phyloP scores from a whole-genome alignment of 1,140 invertebrate genomes.

The Drosophila bocqueti region DNA sequence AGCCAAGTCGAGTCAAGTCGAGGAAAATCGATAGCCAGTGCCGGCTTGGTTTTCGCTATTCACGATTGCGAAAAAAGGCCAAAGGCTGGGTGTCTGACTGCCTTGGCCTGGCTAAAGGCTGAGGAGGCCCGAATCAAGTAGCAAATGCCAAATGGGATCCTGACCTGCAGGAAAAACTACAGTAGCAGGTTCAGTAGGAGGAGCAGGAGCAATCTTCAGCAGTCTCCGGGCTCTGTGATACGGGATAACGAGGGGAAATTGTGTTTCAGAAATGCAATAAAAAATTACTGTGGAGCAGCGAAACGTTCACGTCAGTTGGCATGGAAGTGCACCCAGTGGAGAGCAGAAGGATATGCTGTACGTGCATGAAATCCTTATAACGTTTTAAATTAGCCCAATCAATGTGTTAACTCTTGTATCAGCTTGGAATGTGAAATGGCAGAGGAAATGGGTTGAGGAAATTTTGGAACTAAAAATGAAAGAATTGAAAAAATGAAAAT shows the following conservation, averaged over 20 bases:
- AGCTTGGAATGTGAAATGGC: constrained; percentile 2
- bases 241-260: constrained; percentile 33
- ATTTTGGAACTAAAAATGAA: background rate
- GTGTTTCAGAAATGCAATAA: constrained; percentile 44
- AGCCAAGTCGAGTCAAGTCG: constrained; percentile 19
- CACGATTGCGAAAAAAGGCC: constrained; percentile 49
- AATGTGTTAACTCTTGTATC: constrained; percentile 17
- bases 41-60: constrained; percentile 12
- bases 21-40: constrained; percentile 68
- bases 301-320: constrained; percentile 20
- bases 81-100: constrained; percentile 20
- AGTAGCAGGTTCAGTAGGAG: constrained; percentile 1
- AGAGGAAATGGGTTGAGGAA: background rate
- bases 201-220: constrained; percentile 1
- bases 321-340: constrained; percentile 5
- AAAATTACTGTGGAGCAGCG: constrained; percentile 29
- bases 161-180: constrained; percentile 24
- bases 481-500: background rate
- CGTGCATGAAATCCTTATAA: constrained; percentile 5
- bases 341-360: constrained; percentile 1
- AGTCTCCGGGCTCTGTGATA: constrained; percentile 46
- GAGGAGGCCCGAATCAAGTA: constrained; percentile 56
- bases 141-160: constrained; percentile 66
- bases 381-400: constrained; percentile 19
- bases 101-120: constrained; percentile 33